A percentile compares a stretch with the other conserved stretches of the same genome.
Evolutionary conservation across 2,888 invertebrate genomes (phyloP).

Genomic region (Galerucella nymphaeae): DNA sequence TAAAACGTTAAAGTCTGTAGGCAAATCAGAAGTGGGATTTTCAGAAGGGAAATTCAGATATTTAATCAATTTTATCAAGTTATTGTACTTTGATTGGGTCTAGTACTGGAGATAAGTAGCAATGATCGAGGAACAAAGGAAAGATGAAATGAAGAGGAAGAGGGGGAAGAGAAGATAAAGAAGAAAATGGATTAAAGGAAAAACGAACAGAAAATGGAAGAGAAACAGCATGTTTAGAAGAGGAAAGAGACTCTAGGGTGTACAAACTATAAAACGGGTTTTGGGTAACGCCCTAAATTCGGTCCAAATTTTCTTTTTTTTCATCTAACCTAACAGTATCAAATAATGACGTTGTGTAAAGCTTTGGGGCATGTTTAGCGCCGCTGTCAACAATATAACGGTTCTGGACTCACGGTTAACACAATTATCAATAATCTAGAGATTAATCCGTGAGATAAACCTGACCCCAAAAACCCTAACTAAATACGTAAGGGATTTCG

Average conservation of each 20-base stretch:
- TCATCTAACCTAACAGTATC: too few relatives aligned
- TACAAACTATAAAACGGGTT: too few relatives aligned
- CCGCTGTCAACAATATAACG: constrained; percentile 33
- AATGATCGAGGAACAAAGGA: too few relatives aligned
- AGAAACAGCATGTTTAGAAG: too few relatives aligned
- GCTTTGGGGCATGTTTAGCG: constrained; percentile 8
- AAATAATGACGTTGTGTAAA: constrained; percentile 15
- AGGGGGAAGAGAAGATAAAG: too few relatives aligned
- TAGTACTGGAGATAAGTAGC: too few relatives aligned
- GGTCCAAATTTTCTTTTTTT: neutral
- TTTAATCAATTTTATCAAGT: too few relatives aligned
- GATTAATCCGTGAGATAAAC: constrained; percentile 38
- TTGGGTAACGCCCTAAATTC: neutral
- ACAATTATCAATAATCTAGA: constrained; percentile 38
- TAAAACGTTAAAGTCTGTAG: constrained; percentile 48
- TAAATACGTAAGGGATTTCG: constrained; percentile 28
- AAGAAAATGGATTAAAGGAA: too few relatives aligned
- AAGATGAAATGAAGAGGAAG: too few relatives aligned
- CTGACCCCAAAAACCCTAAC: constrained; percentile 36
- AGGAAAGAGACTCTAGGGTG: too few relatives aligned
- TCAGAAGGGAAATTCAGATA: neutral
- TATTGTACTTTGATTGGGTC: too few relatives aligned
- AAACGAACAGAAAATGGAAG: too few relatives aligned
- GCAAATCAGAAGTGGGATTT: constrained; percentile 38
- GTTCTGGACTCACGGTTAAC: constrained; percentile 30